A percentile compares a stretch with the other conserved stretches of the same genome.
These are phyloP conservation scores for Laticauda colubrina DNA, from an alignment of 2,113 vertebrate genomes.

Conservation along the genomic window DNA sequence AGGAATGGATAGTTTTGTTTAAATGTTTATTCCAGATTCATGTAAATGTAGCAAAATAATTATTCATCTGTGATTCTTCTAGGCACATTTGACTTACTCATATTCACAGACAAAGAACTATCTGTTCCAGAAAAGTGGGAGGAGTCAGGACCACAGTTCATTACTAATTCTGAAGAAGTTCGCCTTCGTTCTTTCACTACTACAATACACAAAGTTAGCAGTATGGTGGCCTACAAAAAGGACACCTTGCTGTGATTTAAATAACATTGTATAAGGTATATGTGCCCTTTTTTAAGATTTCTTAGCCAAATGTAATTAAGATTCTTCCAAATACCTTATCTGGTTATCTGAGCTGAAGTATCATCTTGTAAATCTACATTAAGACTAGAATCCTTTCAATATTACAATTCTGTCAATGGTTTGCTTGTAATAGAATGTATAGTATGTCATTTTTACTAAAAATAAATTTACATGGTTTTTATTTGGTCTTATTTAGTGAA, in stretches of 20 bases:
- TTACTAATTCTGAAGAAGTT: slow-evolving; percentile 90
- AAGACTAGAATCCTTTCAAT: background rate
- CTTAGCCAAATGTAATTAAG: background rate
- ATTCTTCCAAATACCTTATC: background rate
- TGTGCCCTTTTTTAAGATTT: background rate
- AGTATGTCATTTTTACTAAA: slow-evolving; percentile 36
- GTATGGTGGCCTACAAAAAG: slow-evolving; percentile 88
- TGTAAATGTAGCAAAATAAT: background rate
- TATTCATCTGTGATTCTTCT: slow-evolving; percentile 3
- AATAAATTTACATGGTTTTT: background rate
- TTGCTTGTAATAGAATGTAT: background rate
- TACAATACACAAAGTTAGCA: slow-evolving; percentile 93
- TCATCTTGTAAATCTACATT: background rate
- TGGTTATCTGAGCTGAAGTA: background rate
- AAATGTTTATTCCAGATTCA: background rate
- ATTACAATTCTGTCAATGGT: background rate
- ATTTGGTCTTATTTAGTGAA: background rate
- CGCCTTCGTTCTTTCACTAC: slow-evolving; percentile 92
- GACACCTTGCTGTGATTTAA: slow-evolving; percentile 58
- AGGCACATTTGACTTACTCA: slow-evolving; percentile 95
- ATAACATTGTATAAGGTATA: slow-evolving; percentile 23
- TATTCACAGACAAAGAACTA: slow-evolving; percentile 93
- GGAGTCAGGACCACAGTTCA: slow-evolving; percentile 90
- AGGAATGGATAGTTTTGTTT: background rate
- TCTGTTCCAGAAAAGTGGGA: slow-evolving; percentile 94